Evolutionary conservation across 2,888 invertebrate genomes (phyloP).

Genomic region (Ormyrus nitidulus): DNA sequence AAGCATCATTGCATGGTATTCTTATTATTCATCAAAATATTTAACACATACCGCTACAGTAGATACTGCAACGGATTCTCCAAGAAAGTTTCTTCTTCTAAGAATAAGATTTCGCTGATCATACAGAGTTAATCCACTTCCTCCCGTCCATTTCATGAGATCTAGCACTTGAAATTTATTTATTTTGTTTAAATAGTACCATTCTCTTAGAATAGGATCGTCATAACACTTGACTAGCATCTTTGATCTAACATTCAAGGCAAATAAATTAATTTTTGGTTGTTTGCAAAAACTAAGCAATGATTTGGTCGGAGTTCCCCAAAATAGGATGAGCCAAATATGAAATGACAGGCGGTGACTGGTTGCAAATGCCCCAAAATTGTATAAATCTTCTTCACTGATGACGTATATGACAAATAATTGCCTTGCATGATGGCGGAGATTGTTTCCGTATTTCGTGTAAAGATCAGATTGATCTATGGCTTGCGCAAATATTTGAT

Average conservation of each 20-base stretch:
- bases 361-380: background rate
- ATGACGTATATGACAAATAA: background rate
- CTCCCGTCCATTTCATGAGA: background rate
- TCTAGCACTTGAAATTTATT: background rate
- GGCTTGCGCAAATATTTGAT: background rate
- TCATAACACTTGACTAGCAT: conserved; percentile 59
- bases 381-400: background rate
- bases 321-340: conserved; percentile 4
- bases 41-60: background rate
- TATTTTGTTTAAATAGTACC: conserved; percentile 57
- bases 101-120: background rate
- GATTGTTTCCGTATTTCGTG: background rate
- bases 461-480: conserved; percentile 13
- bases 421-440: background rate
- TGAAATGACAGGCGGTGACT: background rate
- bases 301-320: too few relatives aligned
- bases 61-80: background rate
- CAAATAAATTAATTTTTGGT: conserved; percentile 26
- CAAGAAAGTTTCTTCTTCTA: background rate
- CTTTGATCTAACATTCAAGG: conserved; percentile 58
- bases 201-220: conserved; percentile 56
- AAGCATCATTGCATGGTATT: too few relatives aligned
- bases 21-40: background rate
- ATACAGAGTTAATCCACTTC: background rate
- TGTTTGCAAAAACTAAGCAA: background rate